Conservation (phyloP, 2,113 vertebrate genomes). For the Seriola dumerili region DNA sequence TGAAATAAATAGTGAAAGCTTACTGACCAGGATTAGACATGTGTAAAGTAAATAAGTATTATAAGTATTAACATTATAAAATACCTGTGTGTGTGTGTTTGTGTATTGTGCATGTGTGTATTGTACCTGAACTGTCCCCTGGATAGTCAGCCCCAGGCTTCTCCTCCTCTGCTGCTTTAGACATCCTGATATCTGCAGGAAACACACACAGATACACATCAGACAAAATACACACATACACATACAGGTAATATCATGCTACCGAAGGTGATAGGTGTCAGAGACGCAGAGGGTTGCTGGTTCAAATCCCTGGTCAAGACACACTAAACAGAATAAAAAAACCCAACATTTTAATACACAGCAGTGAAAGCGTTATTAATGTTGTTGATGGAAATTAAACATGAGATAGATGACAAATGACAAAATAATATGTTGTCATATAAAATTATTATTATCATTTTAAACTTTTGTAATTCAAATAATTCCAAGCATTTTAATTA, state of each 20-base stretch:
- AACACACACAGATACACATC: conserved; percentile 43
- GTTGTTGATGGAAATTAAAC: too few species aligned
- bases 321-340: too few species aligned
- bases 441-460: neutral
- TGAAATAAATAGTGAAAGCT: neutral
- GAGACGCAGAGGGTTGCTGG: neutral
- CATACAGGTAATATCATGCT: neutral
- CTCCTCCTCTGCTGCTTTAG: conserved; percentile 84
- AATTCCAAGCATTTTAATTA: too few species aligned
- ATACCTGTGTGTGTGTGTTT: conserved; percentile 10
- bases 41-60: neutral
- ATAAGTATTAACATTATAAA: neutral
- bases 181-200: conserved; percentile 87
- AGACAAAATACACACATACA: neutral
- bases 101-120: conserved; percentile 8
- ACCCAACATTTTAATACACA: too few species aligned
- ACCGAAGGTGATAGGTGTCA: neutral
- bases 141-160: conserved; percentile 83
- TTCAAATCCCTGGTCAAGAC: neutral
- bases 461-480: neutral
- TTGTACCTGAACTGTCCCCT: conserved; percentile 84
- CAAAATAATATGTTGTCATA: neutral
- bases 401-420: neutral
- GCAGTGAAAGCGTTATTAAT: too few species aligned
- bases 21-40: neutral